These are phyloP conservation scores for Coelogynopora nodosa DNA, from an alignment of 2,888 invertebrate genomes.

Conservation along the genomic window DNA sequence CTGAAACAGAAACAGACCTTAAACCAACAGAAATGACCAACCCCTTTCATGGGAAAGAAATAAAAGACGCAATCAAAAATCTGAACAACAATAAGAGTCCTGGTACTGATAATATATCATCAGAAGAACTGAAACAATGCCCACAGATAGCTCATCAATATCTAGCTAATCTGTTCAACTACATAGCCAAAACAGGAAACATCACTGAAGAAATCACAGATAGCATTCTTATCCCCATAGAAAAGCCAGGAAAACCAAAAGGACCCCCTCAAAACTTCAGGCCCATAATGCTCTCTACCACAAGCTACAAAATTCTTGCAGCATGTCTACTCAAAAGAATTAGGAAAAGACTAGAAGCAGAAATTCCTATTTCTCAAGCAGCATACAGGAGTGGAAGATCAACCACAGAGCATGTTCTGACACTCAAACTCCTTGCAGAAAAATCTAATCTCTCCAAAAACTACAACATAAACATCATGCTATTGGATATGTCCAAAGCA, in stretches of 20 bases:
- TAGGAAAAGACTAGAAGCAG: background rate
- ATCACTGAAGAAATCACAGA: background rate
- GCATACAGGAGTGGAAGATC: background rate
- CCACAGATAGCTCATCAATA: background rate
- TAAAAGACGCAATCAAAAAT: background rate
- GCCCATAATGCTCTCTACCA: background rate
- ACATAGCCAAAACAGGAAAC: background rate
- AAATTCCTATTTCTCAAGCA: constrained; percentile 3
- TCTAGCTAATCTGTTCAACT: background rate
- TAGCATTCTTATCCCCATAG: background rate
- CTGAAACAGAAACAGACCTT: background rate
- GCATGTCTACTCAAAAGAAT: background rate
- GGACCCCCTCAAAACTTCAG: background rate
- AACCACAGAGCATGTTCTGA: background rate
- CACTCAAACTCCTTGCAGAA: background rate
- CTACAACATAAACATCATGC: background rate
- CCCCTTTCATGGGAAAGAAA: background rate
- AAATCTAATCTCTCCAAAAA: background rate
- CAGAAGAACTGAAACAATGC: background rate
- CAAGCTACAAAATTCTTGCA: background rate
- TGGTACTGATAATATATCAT: background rate
- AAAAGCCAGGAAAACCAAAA: constrained; percentile 14
- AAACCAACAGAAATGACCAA: constrained; percentile 17
- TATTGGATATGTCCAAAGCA: background rate
- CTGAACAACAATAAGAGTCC: background rate